These are phyloP conservation scores for Lacerta viridis DNA, from an alignment of 2,797 vertebrate genomes.

Conservation along the genomic window DNA sequence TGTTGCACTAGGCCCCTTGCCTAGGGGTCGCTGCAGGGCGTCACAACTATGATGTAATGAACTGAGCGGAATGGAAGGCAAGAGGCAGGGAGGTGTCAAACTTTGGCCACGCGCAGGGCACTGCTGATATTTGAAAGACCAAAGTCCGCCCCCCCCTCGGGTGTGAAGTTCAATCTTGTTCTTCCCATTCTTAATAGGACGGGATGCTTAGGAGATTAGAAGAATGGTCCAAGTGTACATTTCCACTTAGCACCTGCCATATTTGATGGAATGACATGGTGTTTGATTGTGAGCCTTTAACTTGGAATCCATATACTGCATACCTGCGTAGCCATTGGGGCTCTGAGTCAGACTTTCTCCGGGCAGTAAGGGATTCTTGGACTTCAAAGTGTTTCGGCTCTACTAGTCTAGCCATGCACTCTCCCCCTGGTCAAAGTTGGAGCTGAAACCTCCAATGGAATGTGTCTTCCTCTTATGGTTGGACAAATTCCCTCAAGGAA, in stretches of 20 bases:
- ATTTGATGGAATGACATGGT: not conserved
- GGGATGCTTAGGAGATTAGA: constrained; percentile 14
- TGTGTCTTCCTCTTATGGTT: not conserved
- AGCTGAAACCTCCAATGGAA: not conserved
- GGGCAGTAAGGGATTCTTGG: not conserved
- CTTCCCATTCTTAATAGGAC: constrained; percentile 37
- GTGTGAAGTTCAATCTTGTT: constrained; percentile 28
- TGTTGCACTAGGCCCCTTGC: too few species aligned
- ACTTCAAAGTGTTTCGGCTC: not conserved
- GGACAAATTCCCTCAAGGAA: not conserved
- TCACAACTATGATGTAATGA: too few species aligned
- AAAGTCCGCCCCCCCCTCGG: too few species aligned
- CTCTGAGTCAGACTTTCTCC: not conserved
- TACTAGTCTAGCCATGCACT: too few species aligned
- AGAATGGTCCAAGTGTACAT: not conserved
- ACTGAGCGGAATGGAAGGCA: too few species aligned
- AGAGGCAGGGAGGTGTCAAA: too few species aligned
- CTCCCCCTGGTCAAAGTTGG: too few species aligned
- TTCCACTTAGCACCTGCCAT: not conserved
- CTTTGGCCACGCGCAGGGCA: too few species aligned
- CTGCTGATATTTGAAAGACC: too few species aligned
- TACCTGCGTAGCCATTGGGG: not conserved
- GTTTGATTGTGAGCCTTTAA: not conserved
- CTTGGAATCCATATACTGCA: not conserved
- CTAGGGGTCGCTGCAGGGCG: too few species aligned